phyloP scores from a whole-genome alignment of 2,888 invertebrate genomes.

The Meiosimyza decipiens region DNA sequence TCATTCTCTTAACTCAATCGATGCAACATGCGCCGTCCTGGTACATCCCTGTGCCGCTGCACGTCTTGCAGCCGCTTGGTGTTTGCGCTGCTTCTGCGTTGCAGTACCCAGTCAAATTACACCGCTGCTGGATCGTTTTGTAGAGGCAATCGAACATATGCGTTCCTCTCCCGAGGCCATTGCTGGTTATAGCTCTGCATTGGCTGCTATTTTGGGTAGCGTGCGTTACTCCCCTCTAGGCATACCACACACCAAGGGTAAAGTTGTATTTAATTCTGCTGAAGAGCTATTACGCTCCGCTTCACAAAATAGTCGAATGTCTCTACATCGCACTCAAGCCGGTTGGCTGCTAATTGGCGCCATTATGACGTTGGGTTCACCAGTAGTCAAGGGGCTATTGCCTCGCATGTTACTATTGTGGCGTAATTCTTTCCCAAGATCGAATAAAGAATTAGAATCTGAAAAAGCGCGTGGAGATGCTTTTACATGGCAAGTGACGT shows the following conservation, averaged over 20 bases:
- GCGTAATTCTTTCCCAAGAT: conserved; percentile 98
- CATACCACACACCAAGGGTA: conserved; percentile 96
- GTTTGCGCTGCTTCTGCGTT: conserved; percentile 86
- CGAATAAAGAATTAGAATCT: conserved; percentile 94
- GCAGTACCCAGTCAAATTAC: conserved; percentile 96
- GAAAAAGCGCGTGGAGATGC: conserved; percentile 96
- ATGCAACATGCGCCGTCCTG: conserved; percentile 76
- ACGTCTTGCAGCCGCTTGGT: conserved; percentile 94
- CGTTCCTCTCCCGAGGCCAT: conserved; percentile 90
- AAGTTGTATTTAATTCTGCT: conserved; percentile 96
- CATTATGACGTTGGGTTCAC: conserved; percentile 93
- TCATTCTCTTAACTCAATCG: conserved; percentile 79
- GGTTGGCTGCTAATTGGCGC: conserved; percentile 98
- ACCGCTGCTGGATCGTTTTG: conserved; percentile 89
- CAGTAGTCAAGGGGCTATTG: conserved; percentile 90
- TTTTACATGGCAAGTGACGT: conserved; percentile 98
- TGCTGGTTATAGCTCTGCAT: conserved; percentile 90
- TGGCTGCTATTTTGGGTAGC: conserved; percentile 93
- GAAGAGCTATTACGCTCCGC: conserved; percentile 96
- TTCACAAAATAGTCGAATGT: conserved; percentile 94
- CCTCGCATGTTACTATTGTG: conserved; percentile 94
- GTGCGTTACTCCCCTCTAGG: conserved; percentile 90
- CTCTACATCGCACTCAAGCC: conserved; percentile 94
- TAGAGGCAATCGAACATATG: conserved; percentile 88
- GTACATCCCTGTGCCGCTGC: conserved; percentile 96